These are phyloP conservation scores for Chanos chanos DNA, from an alignment of 2,797 vertebrate species.

Conservation along the genomic window DNA sequence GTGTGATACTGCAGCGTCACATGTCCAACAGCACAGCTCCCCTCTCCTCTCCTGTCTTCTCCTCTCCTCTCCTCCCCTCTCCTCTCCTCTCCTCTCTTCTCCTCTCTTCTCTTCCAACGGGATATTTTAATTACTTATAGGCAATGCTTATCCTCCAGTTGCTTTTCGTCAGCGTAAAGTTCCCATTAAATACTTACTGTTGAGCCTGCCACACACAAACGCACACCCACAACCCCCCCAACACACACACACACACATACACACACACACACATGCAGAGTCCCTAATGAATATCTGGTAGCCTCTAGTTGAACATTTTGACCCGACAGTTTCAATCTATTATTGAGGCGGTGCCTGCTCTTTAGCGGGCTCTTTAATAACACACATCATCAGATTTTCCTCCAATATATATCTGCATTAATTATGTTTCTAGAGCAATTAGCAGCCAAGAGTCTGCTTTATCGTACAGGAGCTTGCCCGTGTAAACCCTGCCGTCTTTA, in stretches of 20 bases:
- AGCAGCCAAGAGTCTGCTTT: background rate
- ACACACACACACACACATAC: background rate
- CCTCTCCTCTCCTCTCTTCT: background rate
- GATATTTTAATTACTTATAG: conserved; percentile 13
- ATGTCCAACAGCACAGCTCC: background rate
- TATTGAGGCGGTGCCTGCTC: conserved; percentile 5
- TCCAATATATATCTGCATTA: conserved; percentile 9
- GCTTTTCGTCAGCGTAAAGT: conserved; percentile 48
- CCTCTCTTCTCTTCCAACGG: background rate
- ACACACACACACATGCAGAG: background rate
- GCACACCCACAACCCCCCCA: too few species aligned
- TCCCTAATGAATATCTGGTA: conserved; percentile 53
- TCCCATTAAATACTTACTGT: conserved; percentile 60
- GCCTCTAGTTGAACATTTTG: conserved; percentile 1
- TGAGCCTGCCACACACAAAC: too few species aligned
- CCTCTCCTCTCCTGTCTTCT: background rate
- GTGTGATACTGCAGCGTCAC: too few species aligned
- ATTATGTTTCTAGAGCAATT: conserved; percentile 9
- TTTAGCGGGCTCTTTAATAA: conserved; percentile 39
- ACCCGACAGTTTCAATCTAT: conserved; percentile 10
- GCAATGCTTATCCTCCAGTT: background rate
- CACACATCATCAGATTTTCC: conserved; percentile 38
- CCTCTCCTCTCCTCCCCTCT: background rate
- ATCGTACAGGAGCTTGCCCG: background rate
- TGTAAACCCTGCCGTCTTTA: too few species aligned